These are phyloP conservation scores for Chamaetylas fuelleborni DNA, from an alignment of 2,113 vertebrate species.

Conservation along the genomic window DNA sequence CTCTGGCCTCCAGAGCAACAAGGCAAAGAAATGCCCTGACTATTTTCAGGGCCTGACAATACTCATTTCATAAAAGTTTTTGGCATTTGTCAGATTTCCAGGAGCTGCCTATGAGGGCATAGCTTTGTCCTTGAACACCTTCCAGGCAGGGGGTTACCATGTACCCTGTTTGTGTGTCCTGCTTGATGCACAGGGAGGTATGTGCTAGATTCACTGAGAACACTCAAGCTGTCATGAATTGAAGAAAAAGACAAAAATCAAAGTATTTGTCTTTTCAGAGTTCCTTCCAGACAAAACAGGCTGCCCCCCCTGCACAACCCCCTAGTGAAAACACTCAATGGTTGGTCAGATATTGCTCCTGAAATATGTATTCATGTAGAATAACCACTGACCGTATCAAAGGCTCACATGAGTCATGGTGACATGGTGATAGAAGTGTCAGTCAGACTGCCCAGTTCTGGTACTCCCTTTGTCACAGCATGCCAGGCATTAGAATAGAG, in stretches of 20 bases:
- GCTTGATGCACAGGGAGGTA: not conserved
- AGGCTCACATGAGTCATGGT: rapidly evolving
- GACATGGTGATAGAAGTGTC: not conserved
- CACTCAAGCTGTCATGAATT: not conserved
- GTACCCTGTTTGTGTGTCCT: not conserved
- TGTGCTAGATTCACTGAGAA: not conserved
- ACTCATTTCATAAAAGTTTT: not conserved
- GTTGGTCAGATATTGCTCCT: not conserved
- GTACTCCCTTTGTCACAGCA: not conserved
- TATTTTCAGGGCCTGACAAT: not conserved
- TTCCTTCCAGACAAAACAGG: not conserved
- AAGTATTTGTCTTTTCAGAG: not conserved
- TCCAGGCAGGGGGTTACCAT: not conserved
- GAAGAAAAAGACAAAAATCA: not conserved
- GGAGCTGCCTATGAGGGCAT: not conserved
- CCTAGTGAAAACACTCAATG: not conserved
- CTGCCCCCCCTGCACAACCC: rapidly evolving
- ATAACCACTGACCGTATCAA: rapidly evolving
- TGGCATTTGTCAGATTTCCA: not conserved
- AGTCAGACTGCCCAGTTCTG: not conserved
- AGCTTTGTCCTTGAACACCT: not conserved
- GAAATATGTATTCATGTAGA: not conserved
- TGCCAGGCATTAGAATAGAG: not conserved
- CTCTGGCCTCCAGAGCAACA: not conserved
- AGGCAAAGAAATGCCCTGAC: not conserved